Percentiles rank a stretch among this genome's conserved stretches.
phyloP scores from a whole-genome alignment of 2,113 vertebrate species.

The Lampris megalopsis region DNA sequence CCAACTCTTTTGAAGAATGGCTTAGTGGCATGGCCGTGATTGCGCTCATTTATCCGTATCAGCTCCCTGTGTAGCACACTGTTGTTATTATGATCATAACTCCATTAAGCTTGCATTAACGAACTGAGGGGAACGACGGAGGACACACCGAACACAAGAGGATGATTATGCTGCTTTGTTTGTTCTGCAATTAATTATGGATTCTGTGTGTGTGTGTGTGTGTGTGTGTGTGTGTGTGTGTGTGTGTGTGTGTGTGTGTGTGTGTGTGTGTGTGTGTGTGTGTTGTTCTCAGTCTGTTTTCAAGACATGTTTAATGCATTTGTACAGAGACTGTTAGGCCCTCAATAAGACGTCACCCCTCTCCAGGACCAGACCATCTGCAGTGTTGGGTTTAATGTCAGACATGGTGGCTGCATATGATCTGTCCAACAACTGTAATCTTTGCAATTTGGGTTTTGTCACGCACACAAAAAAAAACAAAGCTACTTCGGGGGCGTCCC shows the following conservation, averaged over 20 bases:
- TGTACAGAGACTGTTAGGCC: neutral
- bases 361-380: neutral
- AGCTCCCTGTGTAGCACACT: conserved; percentile 2
- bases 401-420: neutral
- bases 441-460: too few relatives aligned
- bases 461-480: too few relatives aligned
- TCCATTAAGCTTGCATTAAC: conserved; percentile 32
- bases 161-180: conserved; percentile 42
- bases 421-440: too few relatives aligned
- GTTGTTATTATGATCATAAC: conserved; percentile 45
- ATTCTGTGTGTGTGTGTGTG: neutral
- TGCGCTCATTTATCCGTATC: conserved; percentile 53
- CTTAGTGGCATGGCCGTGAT: conserved; percentile 31
- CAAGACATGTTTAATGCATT: conserved; percentile 19
- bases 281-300: neutral
- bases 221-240: conserved; percentile 7
- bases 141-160: neutral
- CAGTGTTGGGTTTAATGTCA: neutral
- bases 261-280: neutral
- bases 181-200: conserved; percentile 17
- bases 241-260: conserved; percentile 6
- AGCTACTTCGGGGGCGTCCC: too few relatives aligned
- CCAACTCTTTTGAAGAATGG: conserved; percentile 30
- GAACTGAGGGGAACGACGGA: conserved; percentile 22
- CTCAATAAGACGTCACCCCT: neutral